Conservation (phyloP, 2,113 vertebrate genomes). For the Origma solitaria region DNA sequence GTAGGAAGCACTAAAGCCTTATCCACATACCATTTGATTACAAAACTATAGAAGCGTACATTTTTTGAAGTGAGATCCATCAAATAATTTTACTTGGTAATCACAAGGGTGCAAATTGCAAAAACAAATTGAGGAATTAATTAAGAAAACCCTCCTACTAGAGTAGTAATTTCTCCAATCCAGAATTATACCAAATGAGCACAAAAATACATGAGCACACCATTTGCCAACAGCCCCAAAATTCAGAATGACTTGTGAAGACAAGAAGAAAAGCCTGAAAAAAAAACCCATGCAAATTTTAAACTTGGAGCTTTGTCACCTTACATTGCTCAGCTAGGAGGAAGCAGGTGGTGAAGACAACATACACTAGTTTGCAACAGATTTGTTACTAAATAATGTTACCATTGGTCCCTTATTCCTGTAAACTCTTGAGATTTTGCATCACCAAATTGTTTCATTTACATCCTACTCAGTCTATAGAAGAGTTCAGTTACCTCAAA, state of each 20-base stretch:
- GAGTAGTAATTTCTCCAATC: not conserved
- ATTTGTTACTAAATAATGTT: not conserved
- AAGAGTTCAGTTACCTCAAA: not conserved
- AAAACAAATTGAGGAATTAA: not conserved
- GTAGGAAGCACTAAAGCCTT: not conserved
- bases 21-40: not conserved
- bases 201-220: rapidly evolving
- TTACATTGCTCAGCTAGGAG: not conserved
- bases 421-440: not conserved
- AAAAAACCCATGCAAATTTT: not conserved
- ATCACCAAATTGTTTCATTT: not conserved
- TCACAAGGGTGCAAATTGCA: not conserved
- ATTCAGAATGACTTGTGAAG: not conserved
- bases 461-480: rapidly evolving
- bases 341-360: not conserved
- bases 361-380: not conserved
- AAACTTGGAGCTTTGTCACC: not conserved
- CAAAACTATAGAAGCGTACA: rapidly evolving
- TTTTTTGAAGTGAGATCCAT: not conserved
- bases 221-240: not conserved
- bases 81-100: not conserved
- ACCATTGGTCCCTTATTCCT: not conserved
- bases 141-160: not conserved
- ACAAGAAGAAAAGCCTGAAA: not conserved
- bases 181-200: not conserved